phyloP scores from a whole-genome alignment of 2,888 invertebrate species.

The Mimumesa dahlbomi region DNA sequence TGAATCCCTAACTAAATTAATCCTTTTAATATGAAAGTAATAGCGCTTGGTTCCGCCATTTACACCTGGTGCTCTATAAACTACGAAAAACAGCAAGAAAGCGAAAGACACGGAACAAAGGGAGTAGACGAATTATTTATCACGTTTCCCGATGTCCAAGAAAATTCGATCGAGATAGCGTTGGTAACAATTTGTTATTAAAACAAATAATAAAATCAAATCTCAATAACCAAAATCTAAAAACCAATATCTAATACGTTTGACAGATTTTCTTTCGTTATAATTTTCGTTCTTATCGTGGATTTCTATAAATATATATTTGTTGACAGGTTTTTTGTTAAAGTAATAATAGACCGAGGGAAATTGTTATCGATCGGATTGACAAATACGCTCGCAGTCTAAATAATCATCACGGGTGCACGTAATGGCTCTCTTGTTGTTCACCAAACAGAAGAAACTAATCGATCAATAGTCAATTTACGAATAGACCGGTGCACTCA shows the following conservation, averaged over 20 bases:
- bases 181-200: too few relatives aligned
- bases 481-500: constrained; percentile 43
- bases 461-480: constrained; percentile 66
- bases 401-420: constrained; percentile 40
- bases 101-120: constrained; percentile 27
- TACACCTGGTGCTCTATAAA: constrained; percentile 68
- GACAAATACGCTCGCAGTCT: constrained; percentile 11
- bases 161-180: too few relatives aligned
- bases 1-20: constrained; percentile 67
- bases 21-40: constrained; percentile 76
- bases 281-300: too few relatives aligned
- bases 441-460: constrained; percentile 50
- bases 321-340: too few relatives aligned
- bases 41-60: constrained; percentile 66
- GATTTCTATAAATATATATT: too few relatives aligned
- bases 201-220: too few relatives aligned
- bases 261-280: too few relatives aligned
- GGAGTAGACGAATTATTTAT: constrained; percentile 37
- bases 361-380: constrained; percentile 25
- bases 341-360: neutral
- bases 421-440: constrained; percentile 43
- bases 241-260: too few relatives aligned
- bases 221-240: too few relatives aligned
- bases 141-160: too few relatives aligned
- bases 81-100: constrained; percentile 4